Evolutionary conservation across 2,113 vertebrate genomes (phyloP), one percentile per base, ranked within the genome.

Genomic region (Ageneiosus marmoratus): DNA sequence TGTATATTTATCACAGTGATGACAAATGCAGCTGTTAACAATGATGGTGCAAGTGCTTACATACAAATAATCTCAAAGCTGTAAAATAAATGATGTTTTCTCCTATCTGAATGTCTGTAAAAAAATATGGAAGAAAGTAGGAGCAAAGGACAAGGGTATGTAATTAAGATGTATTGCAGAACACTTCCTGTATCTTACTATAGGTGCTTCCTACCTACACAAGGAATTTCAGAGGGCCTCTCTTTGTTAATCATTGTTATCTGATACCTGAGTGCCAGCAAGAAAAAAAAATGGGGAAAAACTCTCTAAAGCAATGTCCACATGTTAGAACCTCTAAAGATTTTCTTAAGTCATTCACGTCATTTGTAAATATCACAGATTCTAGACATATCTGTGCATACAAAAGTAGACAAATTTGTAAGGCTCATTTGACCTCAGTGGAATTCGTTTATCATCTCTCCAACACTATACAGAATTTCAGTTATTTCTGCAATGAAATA

Each of bases 1-100:
- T 37, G 48, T 22, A 56, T 12, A 27, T 75, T 80, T 79, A 76
- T 77, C 69, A 73, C 41, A 51, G 67, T 53, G 46, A 29, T 78
- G 84, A 83, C 84, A 85, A 85, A 85, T 77, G 72, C 51, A 70
- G 67, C 32, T 27, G 48, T 76, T 85, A 85, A 83, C 67, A 83
- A 73, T n/a, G 53, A 22, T 70, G n/a, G 22, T 74, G 79, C 73
- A 75, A 69, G 78, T 79, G 77, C 81, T 85, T 83, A 74, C 53
- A 20, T 51, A 37, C 50, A 63, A 87, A 88, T 84, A 81, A 83
- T 83, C 74, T 60, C 58, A 81, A 83, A 67, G 51, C 73, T 84
- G 63, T 84, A 82, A 79, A 81, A 87, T 79, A 83, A 77, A 83
- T 87, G 27, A 50, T 76, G 67, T 78, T 60, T 85, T 74, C 60